These are phyloP conservation scores for Agapornis roseicollis DNA, from an alignment of 2,113 vertebrate species.

Conservation along the genomic window DNA sequence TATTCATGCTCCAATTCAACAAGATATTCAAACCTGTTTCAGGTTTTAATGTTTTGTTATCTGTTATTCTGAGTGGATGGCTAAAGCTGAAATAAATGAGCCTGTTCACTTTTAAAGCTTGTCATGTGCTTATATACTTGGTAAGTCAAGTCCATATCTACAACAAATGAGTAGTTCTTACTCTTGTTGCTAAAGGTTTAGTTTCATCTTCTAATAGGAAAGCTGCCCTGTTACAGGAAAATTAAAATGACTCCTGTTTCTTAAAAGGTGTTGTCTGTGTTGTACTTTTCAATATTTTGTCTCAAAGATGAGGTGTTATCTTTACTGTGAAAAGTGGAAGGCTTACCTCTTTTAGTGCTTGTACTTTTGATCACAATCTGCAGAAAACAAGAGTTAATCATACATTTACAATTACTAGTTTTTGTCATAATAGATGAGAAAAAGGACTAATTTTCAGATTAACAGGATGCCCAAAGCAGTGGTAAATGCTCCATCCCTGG, in stretches of 20 bases:
- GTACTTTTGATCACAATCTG: background rate
- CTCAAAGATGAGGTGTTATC: background rate
- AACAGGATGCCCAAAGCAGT: background rate
- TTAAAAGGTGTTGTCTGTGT: background rate
- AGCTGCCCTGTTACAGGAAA: background rate
- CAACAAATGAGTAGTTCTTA: background rate
- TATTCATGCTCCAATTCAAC: conserved; percentile 9
- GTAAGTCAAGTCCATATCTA: background rate
- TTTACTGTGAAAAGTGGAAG: background rate
- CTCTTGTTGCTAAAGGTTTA: background rate
- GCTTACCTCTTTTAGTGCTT: background rate
- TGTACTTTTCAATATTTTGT: background rate
- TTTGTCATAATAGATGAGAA: background rate
- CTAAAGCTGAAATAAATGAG: conserved; percentile 34
- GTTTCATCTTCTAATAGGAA: background rate
- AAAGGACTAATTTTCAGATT: background rate
- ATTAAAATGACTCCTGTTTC: background rate
- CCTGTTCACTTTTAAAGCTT: conserved; percentile 2
- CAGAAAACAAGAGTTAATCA: background rate
- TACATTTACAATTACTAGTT: background rate
- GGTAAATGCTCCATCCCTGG: background rate
- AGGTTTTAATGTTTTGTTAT: conserved; percentile 51
- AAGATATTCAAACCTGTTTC: conserved; percentile 9
- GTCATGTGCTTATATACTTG: background rate
- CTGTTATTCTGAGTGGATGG: background rate